A percentile compares a stretch with the other conserved stretches of the same genome.
Conservation (phyloP, 2,113 vertebrate genomes). For the Anoura caudifer region DNA sequence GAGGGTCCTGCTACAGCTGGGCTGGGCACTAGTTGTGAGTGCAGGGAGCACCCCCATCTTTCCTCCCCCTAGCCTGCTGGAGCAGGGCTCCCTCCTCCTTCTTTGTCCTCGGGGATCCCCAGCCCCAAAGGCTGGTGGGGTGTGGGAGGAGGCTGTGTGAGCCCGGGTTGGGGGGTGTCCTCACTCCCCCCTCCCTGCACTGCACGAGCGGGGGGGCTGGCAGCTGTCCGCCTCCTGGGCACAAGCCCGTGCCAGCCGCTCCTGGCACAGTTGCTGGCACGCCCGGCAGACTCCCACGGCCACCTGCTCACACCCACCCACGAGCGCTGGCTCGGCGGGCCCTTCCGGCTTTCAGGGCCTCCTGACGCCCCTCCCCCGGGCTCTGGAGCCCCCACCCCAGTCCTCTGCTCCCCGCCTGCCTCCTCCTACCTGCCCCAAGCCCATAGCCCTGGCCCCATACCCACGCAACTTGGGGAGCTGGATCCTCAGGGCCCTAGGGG, state of each 20-base stretch:
- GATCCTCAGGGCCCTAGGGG: background rate
- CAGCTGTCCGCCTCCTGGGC: conserved; percentile 63
- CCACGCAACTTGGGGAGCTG: background rate
- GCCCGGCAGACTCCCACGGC: conserved; percentile 79
- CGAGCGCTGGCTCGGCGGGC: conserved; percentile 73
- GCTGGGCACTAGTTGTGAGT: background rate
- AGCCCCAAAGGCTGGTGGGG: conserved; percentile 57
- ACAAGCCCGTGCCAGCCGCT: conserved; percentile 73
- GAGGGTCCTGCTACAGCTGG: background rate
- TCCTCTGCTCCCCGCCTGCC: background rate
- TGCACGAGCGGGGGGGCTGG: conserved; percentile 54
- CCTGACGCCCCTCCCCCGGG: conserved; percentile 61
- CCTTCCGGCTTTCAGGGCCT: conserved; percentile 75
- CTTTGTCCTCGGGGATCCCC: conserved; percentile 77
- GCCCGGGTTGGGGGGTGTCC: conserved; percentile 49
- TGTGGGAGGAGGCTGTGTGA: conserved; percentile 40
- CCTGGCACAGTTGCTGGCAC: conserved; percentile 78
- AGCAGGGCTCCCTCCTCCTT: conserved; percentile 62
- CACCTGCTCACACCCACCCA: conserved; percentile 79
- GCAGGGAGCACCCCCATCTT: background rate
- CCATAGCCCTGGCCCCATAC: background rate
- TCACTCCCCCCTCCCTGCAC: conserved; percentile 52
- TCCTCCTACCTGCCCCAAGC: background rate
- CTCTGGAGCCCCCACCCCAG: background rate
- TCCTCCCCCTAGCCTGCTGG: conserved; percentile 28